A percentile compares a stretch with the other conserved stretches of the same genome.
Conservation (phyloP, 2,888 invertebrate genomes). For the Neoaliturus tenellus region DNA sequence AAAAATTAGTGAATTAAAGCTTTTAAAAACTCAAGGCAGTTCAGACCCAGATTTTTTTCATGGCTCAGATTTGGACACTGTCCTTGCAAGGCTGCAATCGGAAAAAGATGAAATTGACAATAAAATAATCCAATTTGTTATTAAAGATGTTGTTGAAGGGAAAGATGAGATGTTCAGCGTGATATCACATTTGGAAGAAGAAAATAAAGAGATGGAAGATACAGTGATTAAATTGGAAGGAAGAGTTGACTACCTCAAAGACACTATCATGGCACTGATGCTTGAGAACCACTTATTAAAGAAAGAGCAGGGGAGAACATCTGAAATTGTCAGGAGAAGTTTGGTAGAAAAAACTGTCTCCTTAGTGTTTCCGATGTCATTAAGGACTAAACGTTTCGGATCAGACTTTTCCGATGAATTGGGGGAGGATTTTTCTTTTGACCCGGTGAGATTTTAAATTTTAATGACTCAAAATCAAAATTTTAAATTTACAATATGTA, state of each 20-base stretch:
- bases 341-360: neutral
- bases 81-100: neutral
- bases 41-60: neutral
- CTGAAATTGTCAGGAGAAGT: neutral
- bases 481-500: too few species aligned
- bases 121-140: neutral
- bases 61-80: neutral
- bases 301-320: neutral
- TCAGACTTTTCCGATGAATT: neutral
- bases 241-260: neutral
- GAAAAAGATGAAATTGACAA: conserved; percentile 18
- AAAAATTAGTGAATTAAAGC: neutral
- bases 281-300: neutral
- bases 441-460: neutral
- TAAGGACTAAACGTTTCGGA: neutral
- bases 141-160: neutral
- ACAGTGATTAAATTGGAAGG: neutral
- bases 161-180: neutral
- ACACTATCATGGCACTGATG: neutral
- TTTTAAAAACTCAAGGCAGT: neutral
- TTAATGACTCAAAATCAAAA: too few species aligned
- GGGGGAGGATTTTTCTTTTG: neutral
- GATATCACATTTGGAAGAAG: neutral
- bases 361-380: neutral
- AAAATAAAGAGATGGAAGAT: neutral